Percentiles rank a stretch among this genome's conserved stretches.
phyloP scores from a whole-genome alignment of 2,888 invertebrate genomes.

The Heliconius aoede region DNA sequence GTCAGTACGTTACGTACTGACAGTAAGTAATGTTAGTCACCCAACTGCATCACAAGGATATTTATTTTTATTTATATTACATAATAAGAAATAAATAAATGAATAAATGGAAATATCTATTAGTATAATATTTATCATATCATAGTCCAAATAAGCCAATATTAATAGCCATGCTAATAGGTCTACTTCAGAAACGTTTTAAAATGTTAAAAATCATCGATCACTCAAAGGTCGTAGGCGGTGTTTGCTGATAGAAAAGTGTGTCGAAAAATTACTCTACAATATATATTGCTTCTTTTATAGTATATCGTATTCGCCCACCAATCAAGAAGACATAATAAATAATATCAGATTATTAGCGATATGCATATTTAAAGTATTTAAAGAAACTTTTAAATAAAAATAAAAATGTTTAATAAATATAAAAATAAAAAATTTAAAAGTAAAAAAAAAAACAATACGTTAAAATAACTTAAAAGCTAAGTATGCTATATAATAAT shows the following conservation, averaged over 20 bases:
- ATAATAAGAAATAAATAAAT: too few species aligned
- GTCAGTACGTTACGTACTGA: too few species aligned
- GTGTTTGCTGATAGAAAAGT: constrained; percentile 23
- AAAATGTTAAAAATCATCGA: constrained; percentile 16
- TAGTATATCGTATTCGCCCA: not conserved
- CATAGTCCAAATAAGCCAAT: not conserved
- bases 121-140: not conserved
- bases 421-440: too few species aligned
- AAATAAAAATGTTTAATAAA: too few species aligned
- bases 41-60: too few species aligned
- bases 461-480: too few species aligned
- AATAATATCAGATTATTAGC: not conserved
- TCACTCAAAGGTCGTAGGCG: constrained; percentile 26
- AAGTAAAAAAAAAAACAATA: too few species aligned
- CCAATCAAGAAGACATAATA: not conserved
- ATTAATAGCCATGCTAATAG: not conserved
- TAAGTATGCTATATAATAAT: not conserved
- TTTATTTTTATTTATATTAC: too few species aligned
- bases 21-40: too few species aligned
- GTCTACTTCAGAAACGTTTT: not conserved
- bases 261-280: constrained; percentile 3
- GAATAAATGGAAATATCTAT: too few species aligned
- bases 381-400: too few species aligned
- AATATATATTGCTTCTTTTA: not conserved
- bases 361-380: not conserved